phyloP scores from a whole-genome alignment of 2,888 invertebrate genomes.

The Gymnosoma rotundatum region DNA sequence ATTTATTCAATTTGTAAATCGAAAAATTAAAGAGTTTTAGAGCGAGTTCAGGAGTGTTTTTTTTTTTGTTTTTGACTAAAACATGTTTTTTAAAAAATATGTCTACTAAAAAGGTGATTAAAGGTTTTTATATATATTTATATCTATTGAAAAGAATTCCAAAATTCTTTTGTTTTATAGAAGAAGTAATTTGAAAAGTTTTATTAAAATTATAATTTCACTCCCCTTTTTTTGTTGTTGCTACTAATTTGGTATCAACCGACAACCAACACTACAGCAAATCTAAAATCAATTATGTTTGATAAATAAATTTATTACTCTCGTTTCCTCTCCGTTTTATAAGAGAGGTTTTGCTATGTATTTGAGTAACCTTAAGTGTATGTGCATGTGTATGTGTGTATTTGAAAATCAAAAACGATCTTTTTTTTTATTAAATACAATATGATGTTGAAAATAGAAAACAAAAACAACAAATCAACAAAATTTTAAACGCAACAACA shows the following conservation, averaged over 20 bases:
- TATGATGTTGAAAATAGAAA: constrained; percentile 22
- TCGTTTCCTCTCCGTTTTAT: neutral
- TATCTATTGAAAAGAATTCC: neutral
- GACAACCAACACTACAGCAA: constrained; percentile 35
- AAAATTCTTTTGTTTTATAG: constrained; percentile 2
- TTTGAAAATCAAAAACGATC: constrained; percentile 62
- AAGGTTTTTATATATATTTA: constrained; percentile 9
- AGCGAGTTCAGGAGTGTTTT: constrained; percentile 26
- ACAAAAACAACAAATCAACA: constrained; percentile 55
- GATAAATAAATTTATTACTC: constrained; percentile 53
- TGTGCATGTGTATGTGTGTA: neutral
- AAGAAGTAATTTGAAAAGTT: constrained; percentile 14
- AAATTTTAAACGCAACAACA: constrained; percentile 74
- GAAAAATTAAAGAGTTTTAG: constrained; percentile 2
- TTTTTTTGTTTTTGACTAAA: constrained; percentile 34
- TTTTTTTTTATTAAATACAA: constrained; percentile 52
- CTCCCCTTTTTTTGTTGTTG: constrained; percentile 35
- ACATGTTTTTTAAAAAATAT: constrained; percentile 10
- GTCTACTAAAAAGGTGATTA: constrained; percentile 49
- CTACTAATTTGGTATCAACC: constrained; percentile 17
- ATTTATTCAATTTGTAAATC: constrained; percentile 8
- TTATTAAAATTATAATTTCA: constrained; percentile 38
- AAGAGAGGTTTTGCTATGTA: constrained; percentile 9
- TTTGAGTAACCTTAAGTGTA: constrained; percentile 24
- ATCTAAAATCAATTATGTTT: constrained; percentile 58